phyloP scores from a whole-genome alignment of 2,888 invertebrate genomes.

The Acrobasis suavella region DNA sequence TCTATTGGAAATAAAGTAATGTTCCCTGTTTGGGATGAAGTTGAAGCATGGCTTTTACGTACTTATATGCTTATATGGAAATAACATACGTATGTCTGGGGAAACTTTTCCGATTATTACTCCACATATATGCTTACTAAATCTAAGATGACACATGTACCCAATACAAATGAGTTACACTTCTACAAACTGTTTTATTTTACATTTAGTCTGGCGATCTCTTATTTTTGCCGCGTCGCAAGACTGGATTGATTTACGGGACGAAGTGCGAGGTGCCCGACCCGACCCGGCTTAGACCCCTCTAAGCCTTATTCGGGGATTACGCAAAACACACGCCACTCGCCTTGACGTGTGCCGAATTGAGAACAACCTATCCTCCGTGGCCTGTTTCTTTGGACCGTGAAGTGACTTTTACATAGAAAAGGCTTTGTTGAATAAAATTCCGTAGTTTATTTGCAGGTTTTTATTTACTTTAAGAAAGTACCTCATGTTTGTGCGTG shows the following conservation, averaged over 20 bases:
- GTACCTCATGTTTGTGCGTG: too few relatives aligned
- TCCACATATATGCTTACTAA: too few relatives aligned
- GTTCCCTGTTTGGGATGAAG: too few relatives aligned
- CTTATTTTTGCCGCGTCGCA: slow-evolving; percentile 71
- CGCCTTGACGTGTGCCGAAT: slow-evolving; percentile 65
- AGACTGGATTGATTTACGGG: slow-evolving; percentile 77
- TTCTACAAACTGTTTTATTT: background rate
- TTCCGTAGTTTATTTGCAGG: background rate
- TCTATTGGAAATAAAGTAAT: too few relatives aligned
- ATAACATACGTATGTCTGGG: too few relatives aligned
- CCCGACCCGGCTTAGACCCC: slow-evolving; percentile 66
- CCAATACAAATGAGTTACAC: background rate
- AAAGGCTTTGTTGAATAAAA: background rate
- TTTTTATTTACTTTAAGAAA: too few relatives aligned
- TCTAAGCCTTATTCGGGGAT: slow-evolving; percentile 70
- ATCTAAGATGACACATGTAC: too few relatives aligned
- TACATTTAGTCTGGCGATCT: slow-evolving; percentile 41
- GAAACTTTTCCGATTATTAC: too few relatives aligned
- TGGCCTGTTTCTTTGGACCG: slow-evolving; percentile 14
- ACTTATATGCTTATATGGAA: too few relatives aligned
- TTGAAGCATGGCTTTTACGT: too few relatives aligned
- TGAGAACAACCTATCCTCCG: slow-evolving; percentile 43
- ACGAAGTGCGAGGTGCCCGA: slow-evolving; percentile 65
- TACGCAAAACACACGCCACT: slow-evolving; percentile 71
- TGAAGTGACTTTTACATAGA: background rate